Conservation (phyloP, 2,797 vertebrate species). For the Paedocypris micromegethes region DNA sequence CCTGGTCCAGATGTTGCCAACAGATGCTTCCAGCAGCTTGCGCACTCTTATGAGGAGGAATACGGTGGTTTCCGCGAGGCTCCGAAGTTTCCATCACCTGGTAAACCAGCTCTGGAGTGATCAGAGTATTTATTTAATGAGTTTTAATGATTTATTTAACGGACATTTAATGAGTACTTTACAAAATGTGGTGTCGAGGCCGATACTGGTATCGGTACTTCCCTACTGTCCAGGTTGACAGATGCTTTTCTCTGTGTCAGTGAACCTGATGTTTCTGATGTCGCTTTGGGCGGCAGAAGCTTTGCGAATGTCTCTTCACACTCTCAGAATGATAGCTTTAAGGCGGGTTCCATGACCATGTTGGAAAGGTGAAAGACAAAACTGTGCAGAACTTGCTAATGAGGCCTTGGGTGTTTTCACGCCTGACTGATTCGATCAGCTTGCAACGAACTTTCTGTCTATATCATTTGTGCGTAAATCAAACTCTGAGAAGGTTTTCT, state of each 20-base stretch:
- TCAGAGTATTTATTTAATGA: neutral
- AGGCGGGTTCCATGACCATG: constrained; percentile 90
- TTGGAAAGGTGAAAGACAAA: constrained; percentile 75
- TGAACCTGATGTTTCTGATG: constrained; percentile 93
- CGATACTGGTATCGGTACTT: no score
- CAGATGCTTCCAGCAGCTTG: constrained; percentile 84
- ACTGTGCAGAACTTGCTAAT: neutral
- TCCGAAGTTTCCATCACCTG: constrained; percentile 90
- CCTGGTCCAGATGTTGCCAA: constrained; percentile 68
- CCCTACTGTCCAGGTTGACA: no score
- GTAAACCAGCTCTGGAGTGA: constrained; percentile 55
- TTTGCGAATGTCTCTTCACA: constrained; percentile 87
- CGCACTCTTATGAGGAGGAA: constrained; percentile 82
- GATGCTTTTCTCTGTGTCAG: constrained; percentile 56
- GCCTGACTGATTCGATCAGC: no score
- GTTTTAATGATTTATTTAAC: neutral
- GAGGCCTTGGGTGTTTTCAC: no score
- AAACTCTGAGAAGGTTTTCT: no score
- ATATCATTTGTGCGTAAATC: no score
- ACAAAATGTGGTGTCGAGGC: no score
- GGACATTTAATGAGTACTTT: no score
- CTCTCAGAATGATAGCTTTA: constrained; percentile 88
- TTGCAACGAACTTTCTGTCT: no score
- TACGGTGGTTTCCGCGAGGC: constrained; percentile 83
- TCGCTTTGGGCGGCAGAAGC: constrained; percentile 80